These are phyloP conservation scores for Echiichthys vipera DNA, from an alignment of 2,797 vertebrate genomes.

Conservation along the genomic window DNA sequence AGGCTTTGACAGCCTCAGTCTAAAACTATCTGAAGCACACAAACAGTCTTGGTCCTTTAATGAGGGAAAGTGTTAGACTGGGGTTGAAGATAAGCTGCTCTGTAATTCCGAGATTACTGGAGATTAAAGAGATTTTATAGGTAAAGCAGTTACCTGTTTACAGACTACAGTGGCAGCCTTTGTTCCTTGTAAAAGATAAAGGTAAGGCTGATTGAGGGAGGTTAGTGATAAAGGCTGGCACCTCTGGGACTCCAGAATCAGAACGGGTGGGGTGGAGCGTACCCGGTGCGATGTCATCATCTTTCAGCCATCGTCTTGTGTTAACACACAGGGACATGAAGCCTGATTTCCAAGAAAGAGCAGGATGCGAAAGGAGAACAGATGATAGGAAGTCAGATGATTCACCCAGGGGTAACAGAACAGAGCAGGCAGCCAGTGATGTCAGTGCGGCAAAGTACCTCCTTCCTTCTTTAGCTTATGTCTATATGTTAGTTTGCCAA, in stretches of 20 bases:
- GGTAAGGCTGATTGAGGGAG: constrained; percentile 4
- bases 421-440: not conserved
- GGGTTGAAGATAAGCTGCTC: constrained; percentile 49
- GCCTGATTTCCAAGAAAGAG: constrained; percentile 45
- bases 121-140: constrained; percentile 52
- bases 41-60: constrained; percentile 9
- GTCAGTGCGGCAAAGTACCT: not conserved
- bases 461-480: not conserved
- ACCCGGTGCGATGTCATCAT: constrained; percentile 33
- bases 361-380: constrained; percentile 30
- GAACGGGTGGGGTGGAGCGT: constrained; percentile 9
- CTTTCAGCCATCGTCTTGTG: constrained; percentile 35
- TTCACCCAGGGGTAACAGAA: constrained; percentile 40
- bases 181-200: constrained; percentile 19
- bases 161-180: constrained; percentile 30
- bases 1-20: not conserved
- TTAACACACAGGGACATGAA: constrained; percentile 37
- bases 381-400: constrained; percentile 50
- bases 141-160: constrained; percentile 46
- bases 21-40: not conserved
- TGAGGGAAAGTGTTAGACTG: constrained; percentile 23
- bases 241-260: constrained; percentile 26
- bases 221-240: constrained; percentile 29
- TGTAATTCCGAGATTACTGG: constrained; percentile 2
- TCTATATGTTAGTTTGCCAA: not conserved